Evolutionary conservation across 2,797 vertebrate species (phyloP).

Genomic region (Aeoliscus strigatus): DNA sequence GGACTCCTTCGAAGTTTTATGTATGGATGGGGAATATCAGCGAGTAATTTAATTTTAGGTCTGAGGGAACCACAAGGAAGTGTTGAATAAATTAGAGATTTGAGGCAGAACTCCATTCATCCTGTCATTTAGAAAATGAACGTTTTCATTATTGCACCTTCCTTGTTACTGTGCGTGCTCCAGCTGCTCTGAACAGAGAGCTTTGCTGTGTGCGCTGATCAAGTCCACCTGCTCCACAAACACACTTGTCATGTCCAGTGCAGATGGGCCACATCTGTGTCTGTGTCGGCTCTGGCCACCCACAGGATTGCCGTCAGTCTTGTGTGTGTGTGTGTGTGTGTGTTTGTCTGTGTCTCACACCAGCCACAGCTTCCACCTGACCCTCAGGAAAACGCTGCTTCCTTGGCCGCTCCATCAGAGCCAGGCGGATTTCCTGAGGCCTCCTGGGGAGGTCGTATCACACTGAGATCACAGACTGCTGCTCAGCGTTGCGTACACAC

Average conservation of each 20-base stretch:
- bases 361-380: slow-evolving; percentile 53
- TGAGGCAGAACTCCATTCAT: slow-evolving; percentile 25
- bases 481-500: background rate
- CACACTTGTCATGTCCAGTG: slow-evolving; percentile 9
- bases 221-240: slow-evolving; percentile 14
- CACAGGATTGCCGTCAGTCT: slow-evolving; percentile 8
- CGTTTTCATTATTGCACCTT: slow-evolving; percentile 30
- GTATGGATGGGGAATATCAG: slow-evolving; percentile 32
- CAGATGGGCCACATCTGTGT: slow-evolving; percentile 48
- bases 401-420: slow-evolving; percentile 48
- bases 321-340: slow-evolving; percentile 1
- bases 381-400: slow-evolving; percentile 61
- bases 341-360: slow-evolving; percentile 4
- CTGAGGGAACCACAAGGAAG: slow-evolving; percentile 13
- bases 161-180: slow-evolving; percentile 1
- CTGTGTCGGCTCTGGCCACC: slow-evolving; percentile 3
- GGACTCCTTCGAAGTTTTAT: slow-evolving; percentile 37
- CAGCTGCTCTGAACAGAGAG: slow-evolving; percentile 4
- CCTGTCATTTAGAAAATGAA: slow-evolving; percentile 39
- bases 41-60: slow-evolving; percentile 35
- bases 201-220: slow-evolving; percentile 2
- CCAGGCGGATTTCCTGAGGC: slow-evolving; percentile 62
- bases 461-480: slow-evolving; percentile 58
- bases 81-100: slow-evolving; percentile 45
- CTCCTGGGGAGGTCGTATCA: slow-evolving; percentile 45